Evolutionary conservation across 2,888 invertebrate genomes (phyloP).

Genomic region (Hydrotaea cyrtoneurina): DNA sequence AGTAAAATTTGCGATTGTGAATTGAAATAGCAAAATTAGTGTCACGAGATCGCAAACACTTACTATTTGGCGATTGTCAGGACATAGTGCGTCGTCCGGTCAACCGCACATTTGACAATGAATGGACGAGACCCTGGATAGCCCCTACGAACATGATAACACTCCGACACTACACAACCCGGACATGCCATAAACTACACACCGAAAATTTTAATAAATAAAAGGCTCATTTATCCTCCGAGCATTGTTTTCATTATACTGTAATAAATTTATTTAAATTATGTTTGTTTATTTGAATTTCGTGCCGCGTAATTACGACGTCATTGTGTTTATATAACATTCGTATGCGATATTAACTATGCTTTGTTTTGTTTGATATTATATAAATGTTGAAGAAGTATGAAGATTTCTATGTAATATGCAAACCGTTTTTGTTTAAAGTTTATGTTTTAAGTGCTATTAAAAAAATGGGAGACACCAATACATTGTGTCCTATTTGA

Average conservation of each 20-base stretch:
- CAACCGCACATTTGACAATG: too few relatives aligned
- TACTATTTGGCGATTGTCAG: too few relatives aligned
- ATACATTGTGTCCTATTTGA: neutral
- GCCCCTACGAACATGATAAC: too few relatives aligned
- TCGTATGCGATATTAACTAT: constrained; percentile 6
- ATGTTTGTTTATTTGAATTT: constrained; percentile 39
- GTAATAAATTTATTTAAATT: constrained; percentile 47
- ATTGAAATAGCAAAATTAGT: too few relatives aligned
- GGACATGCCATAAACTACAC: too few relatives aligned
- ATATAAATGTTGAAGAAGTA: constrained; percentile 30
- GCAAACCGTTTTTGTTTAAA: constrained; percentile 16
- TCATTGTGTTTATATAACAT: constrained; percentile 10
- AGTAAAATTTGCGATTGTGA: too few relatives aligned
- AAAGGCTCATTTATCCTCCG: constrained; percentile 52
- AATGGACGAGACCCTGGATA: too few relatives aligned
- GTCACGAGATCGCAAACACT: too few relatives aligned
- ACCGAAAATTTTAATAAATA: neutral
- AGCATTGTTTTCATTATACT: constrained; percentile 54
- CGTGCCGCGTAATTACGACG: neutral
- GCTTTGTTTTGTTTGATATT: constrained; percentile 26
- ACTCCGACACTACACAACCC: too few relatives aligned
- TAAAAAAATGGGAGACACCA: constrained; percentile 20
- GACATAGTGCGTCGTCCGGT: too few relatives aligned
- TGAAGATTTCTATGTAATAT: constrained; percentile 15
- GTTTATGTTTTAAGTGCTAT: too few relatives aligned